Percentiles rank a stretch among this genome's conserved stretches.
phyloP scores from a whole-genome alignment of 2,113 vertebrate genomes.

The Grammomys surdaster region DNA sequence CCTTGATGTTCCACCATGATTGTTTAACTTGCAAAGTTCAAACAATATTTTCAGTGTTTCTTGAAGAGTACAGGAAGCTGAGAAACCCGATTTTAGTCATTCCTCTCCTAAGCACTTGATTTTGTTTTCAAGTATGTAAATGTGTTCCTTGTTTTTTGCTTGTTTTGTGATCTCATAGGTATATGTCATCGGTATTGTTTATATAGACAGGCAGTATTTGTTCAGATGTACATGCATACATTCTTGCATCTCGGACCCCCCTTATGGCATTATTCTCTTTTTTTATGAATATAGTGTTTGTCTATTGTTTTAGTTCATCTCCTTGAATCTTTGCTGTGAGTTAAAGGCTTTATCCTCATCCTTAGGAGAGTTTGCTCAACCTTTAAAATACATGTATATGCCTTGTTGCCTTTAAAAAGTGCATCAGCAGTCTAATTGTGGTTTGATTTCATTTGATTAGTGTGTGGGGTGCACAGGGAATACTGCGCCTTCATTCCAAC shows the following conservation, averaged over 20 bases:
- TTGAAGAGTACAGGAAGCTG: conserved; percentile 50
- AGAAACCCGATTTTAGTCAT: conserved; percentile 34
- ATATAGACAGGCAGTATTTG: neutral
- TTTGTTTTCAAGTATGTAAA: conserved; percentile 44
- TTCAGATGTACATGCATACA: conserved; percentile 43
- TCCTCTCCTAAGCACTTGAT: conserved; percentile 51
- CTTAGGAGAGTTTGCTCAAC: conserved; percentile 29
- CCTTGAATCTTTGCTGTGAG: conserved; percentile 34
- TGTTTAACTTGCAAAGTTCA: conserved; percentile 64
- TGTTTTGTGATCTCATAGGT: conserved; percentile 35
- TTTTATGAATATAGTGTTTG: conserved; percentile 60
- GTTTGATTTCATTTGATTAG: conserved; percentile 38
- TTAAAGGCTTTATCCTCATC: conserved; percentile 56
- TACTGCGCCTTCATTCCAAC: conserved; percentile 44
- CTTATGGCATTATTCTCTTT: conserved; percentile 50
- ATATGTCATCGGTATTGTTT: conserved; percentile 52
- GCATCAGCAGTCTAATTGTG: neutral
- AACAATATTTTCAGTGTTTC: conserved; percentile 48
- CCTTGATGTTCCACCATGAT: conserved; percentile 40
- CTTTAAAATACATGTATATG: conserved; percentile 3
- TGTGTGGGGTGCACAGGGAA: neutral
- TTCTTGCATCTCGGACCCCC: conserved; percentile 49
- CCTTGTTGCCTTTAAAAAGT: conserved; percentile 45
- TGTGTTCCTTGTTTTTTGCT: neutral
- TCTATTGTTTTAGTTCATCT: conserved; percentile 52